Percentiles rank a stretch among this genome's conserved stretches.
Evolutionary conservation across 2,797 vertebrate species (phyloP).

Genomic region (Tiaroga cobitis): DNA sequence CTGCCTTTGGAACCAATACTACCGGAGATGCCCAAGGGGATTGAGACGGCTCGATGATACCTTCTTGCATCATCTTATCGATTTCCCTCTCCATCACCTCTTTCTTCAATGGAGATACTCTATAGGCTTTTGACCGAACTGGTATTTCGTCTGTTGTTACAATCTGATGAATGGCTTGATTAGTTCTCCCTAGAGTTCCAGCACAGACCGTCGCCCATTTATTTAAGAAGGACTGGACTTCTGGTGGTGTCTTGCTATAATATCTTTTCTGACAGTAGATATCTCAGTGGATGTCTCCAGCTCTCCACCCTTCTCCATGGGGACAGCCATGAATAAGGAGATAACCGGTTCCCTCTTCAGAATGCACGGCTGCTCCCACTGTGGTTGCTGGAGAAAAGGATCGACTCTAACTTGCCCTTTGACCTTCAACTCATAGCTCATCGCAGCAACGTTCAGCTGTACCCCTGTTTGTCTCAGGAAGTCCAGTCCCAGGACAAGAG

Average conservation of each 20-base stretch:
- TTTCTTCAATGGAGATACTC: slow-evolving; percentile 10
- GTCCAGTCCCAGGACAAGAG: slow-evolving; percentile 18
- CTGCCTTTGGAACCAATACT: not conserved
- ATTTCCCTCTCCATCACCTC: not conserved
- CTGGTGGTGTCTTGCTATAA: not conserved
- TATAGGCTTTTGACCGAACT: not conserved
- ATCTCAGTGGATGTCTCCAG: not conserved
- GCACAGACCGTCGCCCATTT: not conserved
- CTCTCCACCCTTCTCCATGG: too few relatives aligned
- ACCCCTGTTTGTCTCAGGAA: not conserved
- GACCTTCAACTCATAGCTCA: not conserved
- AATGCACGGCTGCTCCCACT: too few relatives aligned
- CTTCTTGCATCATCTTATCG: not conserved
- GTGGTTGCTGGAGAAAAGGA: too few relatives aligned
- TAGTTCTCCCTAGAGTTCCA: not conserved
- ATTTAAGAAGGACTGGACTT: not conserved
- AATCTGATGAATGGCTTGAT: not conserved
- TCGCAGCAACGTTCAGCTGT: not conserved
- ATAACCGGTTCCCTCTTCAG: too few relatives aligned
- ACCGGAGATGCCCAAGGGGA: slow-evolving; percentile 4
- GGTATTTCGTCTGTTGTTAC: not conserved
- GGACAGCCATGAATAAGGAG: too few relatives aligned
- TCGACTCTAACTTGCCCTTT: too few relatives aligned
- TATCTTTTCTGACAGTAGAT: too few relatives aligned
- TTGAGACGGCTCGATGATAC: slow-evolving; percentile 1